phyloP scores from a whole-genome alignment of 2,113 vertebrate genomes.

The Oxyura jamaicensis region DNA sequence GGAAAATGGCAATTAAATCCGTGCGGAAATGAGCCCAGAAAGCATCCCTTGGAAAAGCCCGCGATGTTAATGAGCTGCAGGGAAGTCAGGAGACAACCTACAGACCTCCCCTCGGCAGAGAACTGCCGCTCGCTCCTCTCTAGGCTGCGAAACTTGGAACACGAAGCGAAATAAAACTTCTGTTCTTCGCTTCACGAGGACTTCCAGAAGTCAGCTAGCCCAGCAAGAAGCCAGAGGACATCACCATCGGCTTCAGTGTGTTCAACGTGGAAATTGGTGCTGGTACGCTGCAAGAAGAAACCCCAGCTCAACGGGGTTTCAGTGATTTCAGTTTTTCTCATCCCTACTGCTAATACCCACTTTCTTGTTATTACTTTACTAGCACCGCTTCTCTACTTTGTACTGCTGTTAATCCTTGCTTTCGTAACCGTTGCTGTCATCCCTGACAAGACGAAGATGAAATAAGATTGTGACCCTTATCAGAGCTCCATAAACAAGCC shows the following conservation, averaged over 20 bases:
- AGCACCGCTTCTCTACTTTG: not conserved
- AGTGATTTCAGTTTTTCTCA: not conserved
- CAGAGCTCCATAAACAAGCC: not conserved
- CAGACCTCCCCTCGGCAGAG: not conserved
- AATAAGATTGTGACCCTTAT: not conserved
- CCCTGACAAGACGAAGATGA: not conserved
- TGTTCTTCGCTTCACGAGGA: not conserved
- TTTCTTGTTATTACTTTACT: not conserved
- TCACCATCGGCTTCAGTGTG: not conserved
- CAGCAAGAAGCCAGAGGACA: not conserved
- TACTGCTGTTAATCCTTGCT: not conserved
- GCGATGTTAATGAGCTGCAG: not conserved
- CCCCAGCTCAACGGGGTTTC: not conserved
- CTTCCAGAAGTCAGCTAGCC: not conserved
- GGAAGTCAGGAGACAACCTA: not conserved
- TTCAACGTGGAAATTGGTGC: not conserved
- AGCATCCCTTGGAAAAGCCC: not conserved
- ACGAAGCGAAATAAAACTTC: not conserved
- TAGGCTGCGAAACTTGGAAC: not conserved
- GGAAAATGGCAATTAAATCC: slow-evolving; percentile 15
- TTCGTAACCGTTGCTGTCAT: not conserved
- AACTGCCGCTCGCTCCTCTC: not conserved
- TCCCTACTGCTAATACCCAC: not conserved
- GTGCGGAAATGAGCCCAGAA: not conserved
- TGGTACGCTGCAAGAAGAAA: fast-evolving